Evolutionary conservation across 2,797 vertebrate species (phyloP).

Genomic region (Pangasius sanitwongsei): DNA sequence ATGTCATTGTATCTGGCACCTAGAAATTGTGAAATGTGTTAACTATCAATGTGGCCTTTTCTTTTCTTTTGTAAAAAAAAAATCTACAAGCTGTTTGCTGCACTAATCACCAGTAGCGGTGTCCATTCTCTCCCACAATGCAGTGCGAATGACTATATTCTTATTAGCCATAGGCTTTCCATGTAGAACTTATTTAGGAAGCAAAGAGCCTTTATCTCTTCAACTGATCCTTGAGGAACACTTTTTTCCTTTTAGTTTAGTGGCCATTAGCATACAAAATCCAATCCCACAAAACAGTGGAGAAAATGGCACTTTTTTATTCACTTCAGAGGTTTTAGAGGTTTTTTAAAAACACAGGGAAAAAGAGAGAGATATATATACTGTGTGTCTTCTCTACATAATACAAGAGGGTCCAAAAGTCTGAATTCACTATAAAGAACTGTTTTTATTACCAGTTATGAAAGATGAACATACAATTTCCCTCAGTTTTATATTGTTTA

Average conservation of each 20-base stretch:
- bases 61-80: neutral
- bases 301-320: neutral
- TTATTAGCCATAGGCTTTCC: neutral
- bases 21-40: neutral
- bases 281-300: neutral
- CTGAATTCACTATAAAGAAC: neutral
- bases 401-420: neutral
- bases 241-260: neutral
- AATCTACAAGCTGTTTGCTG: no score
- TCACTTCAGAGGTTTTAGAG: neutral
- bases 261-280: neutral
- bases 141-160: neutral
- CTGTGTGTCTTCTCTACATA: neutral
- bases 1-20: neutral
- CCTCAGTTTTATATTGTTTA: neutral
- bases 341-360: neutral
- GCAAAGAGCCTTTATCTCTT: neutral
- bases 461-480: neutral
- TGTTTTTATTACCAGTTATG: conserved; percentile 7
- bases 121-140: neutral
- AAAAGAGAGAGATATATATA: neutral
- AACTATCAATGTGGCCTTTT: neutral
- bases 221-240: neutral
- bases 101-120: neutral
- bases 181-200: neutral